A percentile compares a stretch with the other conserved stretches of the same genome.
These are phyloP conservation scores for Paratrypauchen microcephalus DNA, from an alignment of 2,797 vertebrate genomes.

Conservation along the genomic window DNA sequence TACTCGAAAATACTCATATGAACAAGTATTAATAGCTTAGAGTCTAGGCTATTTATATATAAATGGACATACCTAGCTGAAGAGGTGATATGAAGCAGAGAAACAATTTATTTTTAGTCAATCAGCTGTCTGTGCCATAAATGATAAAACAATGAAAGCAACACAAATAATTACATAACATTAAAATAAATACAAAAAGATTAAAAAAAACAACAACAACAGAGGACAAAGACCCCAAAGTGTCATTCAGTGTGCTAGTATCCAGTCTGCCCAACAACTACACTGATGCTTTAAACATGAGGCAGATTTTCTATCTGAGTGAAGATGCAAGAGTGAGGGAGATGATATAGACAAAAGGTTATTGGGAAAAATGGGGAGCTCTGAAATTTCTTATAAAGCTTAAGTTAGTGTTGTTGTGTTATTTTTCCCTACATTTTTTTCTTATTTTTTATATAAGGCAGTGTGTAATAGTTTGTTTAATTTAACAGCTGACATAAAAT, in stretches of 20 bases:
- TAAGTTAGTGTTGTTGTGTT: background rate
- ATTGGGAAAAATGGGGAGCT: conserved; percentile 22
- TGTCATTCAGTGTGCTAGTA: conserved; percentile 36
- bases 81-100: no score
- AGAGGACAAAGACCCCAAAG: conserved; percentile 31
- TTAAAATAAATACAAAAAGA: background rate
- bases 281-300: conserved; percentile 74
- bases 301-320: conserved; percentile 59
- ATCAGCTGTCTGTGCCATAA: background rate
- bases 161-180: background rate
- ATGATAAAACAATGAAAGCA: background rate
- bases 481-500: no score
- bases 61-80: no score
- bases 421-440: background rate
- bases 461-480: no score
- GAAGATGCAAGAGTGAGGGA: conserved; percentile 46
- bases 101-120: background rate
- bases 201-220: background rate
- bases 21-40: no score
- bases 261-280: conserved; percentile 56
- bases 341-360: conserved; percentile 34
- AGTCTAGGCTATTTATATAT: no score
- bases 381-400: conserved; percentile 14
- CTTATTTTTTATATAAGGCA: no score
- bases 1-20: no score